A percentile compares a stretch with the other conserved stretches of the same genome.
These are phyloP conservation scores for Corythornis vintsioides DNA, from an alignment of 2,113 vertebrate genomes.

Conservation along the genomic window DNA sequence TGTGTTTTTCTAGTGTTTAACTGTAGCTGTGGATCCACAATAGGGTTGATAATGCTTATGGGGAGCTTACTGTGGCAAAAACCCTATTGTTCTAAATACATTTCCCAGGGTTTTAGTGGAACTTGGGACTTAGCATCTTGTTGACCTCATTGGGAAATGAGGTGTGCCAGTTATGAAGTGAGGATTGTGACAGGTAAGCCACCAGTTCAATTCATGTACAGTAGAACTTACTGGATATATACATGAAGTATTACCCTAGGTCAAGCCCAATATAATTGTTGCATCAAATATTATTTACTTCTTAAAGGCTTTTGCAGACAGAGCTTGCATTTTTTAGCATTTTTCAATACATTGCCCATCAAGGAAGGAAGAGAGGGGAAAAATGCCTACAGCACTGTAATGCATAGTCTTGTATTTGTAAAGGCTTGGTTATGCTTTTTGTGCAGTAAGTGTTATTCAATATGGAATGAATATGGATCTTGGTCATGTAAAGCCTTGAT, in stretches of 20 bases:
- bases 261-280: background rate
- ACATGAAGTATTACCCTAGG: background rate
- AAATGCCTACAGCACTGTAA: background rate
- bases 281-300: background rate
- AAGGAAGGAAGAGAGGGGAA: background rate
- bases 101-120: background rate
- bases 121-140: background rate
- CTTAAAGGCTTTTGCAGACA: background rate
- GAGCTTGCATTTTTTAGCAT: background rate
- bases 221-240: background rate
- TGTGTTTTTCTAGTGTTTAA: background rate
- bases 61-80: background rate
- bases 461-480: background rate
- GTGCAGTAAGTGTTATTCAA: background rate
- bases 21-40: background rate
- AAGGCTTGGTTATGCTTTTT: background rate
- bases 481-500: background rate
- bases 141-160: background rate
- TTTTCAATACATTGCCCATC: background rate
- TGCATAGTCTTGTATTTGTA: background rate
- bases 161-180: background rate
- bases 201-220: fast-evolving
- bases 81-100: background rate
- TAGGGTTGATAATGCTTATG: background rate
- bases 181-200: background rate